Evolutionary conservation across 2,888 invertebrate genomes (phyloP).

Genomic region (Pseudococcus viburni): DNA sequence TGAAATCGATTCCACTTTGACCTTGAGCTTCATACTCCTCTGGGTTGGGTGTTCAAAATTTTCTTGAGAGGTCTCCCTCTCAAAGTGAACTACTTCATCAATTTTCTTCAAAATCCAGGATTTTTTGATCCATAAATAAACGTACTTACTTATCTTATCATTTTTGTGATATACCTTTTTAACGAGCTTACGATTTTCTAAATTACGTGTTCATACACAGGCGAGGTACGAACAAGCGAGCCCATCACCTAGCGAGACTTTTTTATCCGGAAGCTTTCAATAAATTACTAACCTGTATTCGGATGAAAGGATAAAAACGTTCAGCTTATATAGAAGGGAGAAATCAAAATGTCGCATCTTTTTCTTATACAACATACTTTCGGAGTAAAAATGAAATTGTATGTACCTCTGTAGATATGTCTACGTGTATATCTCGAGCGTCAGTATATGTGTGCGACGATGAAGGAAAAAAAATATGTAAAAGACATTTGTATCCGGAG

Average conservation of each 20-base stretch:
- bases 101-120: too few species aligned
- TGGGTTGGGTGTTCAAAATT: too few species aligned
- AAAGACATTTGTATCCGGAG: constrained; percentile 49
- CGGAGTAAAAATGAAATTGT: constrained; percentile 13
- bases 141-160: too few species aligned
- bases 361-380: not conserved
- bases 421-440: not conserved
- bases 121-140: too few species aligned
- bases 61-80: too few species aligned
- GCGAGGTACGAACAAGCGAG: not conserved
- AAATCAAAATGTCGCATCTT: constrained; percentile 43
- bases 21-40: too few species aligned
- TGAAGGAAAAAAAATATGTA: constrained; percentile 41
- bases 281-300: constrained; percentile 39
- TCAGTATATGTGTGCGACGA: not conserved
- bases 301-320: not conserved
- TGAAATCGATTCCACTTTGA: too few species aligned
- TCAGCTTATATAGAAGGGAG: not conserved
- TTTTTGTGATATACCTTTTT: too few species aligned
- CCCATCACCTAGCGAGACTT: not conserved
- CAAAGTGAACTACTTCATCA: too few species aligned
- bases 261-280: constrained; percentile 35
- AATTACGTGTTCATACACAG: too few species aligned
- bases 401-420: not conserved
- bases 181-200: too few species aligned